Conservation (phyloP, 2,797 vertebrate species). For the Darevskia mixta region DNA sequence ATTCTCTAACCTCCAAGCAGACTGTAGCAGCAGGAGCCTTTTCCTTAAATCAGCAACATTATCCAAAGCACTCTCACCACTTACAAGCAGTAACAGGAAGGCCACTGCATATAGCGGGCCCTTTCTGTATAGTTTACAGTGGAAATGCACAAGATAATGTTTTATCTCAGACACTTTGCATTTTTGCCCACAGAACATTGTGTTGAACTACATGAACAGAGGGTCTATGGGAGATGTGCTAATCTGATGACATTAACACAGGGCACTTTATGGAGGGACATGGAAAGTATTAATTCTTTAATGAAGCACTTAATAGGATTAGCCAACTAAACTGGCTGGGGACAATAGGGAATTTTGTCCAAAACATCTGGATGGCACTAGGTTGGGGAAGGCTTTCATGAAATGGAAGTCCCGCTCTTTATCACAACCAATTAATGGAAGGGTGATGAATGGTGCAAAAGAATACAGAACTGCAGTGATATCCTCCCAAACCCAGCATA, state of each 20-base stretch:
- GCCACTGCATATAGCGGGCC: not conserved
- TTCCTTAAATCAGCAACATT: not conserved
- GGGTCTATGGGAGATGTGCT: not conserved
- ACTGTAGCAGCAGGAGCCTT: not conserved
- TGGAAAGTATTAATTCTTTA: not conserved
- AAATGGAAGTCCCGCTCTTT: not conserved
- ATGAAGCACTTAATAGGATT: not conserved
- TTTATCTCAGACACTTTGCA: not conserved
- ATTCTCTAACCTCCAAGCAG: slow-evolving; percentile 1
- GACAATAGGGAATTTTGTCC: too few species aligned
- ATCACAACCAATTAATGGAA: not conserved
- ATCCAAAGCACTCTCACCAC: not conserved
- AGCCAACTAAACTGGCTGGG: not conserved
- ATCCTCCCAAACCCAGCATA: not conserved
- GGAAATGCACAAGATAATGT: not conserved
- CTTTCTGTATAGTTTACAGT: not conserved
- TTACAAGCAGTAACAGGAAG: not conserved
- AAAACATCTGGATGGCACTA: not conserved
- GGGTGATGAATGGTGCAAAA: not conserved
- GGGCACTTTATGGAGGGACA: not conserved
- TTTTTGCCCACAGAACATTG: not conserved
- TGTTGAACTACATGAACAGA: not conserved
- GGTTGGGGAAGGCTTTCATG: not conserved
- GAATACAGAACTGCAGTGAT: not conserved
- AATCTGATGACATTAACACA: not conserved